These are phyloP conservation scores for Sicus ferrugineus DNA, from an alignment of 2,888 invertebrate genomes.

Conservation along the genomic window DNA sequence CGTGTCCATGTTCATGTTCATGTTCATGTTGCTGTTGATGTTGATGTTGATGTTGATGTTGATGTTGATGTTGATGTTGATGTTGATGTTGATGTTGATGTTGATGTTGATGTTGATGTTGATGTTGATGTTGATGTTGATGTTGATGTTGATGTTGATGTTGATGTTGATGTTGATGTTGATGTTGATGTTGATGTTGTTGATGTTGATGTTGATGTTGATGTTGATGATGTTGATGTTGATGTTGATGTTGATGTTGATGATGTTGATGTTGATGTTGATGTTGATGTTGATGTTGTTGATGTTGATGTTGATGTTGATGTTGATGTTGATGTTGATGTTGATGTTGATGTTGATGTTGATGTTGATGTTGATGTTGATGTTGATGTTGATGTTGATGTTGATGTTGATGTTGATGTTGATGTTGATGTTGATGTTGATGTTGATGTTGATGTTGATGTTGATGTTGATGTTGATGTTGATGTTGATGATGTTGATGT, in stretches of 20 bases:
- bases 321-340: slow-evolving; percentile 26
- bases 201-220: slow-evolving; percentile 25
- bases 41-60: slow-evolving; percentile 15
- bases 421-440: slow-evolving; percentile 29
- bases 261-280: slow-evolving; percentile 24
- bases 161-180: slow-evolving; percentile 28
- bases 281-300: slow-evolving; percentile 23
- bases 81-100: slow-evolving; percentile 5
- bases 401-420: slow-evolving; percentile 29
- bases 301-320: slow-evolving; percentile 29
- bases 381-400: slow-evolving; percentile 28
- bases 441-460: slow-evolving; percentile 28
- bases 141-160: slow-evolving; percentile 23
- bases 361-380: slow-evolving; percentile 29
- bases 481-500: slow-evolving; percentile 25
- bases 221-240: slow-evolving; percentile 26
- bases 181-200: slow-evolving; percentile 25
- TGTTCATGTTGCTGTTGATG: slow-evolving; percentile 2
- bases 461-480: slow-evolving; percentile 28
- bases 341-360: slow-evolving; percentile 27
- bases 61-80: slow-evolving; percentile 12
- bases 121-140: slow-evolving; percentile 19
- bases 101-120: slow-evolving; percentile 23
- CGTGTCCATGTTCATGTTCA: background rate
- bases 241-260: slow-evolving; percentile 29